Evolutionary conservation across 2,888 invertebrate species (phyloP), one percentile per base, ranked within the genome.

Genomic region (Archips xylosteana): DNA sequence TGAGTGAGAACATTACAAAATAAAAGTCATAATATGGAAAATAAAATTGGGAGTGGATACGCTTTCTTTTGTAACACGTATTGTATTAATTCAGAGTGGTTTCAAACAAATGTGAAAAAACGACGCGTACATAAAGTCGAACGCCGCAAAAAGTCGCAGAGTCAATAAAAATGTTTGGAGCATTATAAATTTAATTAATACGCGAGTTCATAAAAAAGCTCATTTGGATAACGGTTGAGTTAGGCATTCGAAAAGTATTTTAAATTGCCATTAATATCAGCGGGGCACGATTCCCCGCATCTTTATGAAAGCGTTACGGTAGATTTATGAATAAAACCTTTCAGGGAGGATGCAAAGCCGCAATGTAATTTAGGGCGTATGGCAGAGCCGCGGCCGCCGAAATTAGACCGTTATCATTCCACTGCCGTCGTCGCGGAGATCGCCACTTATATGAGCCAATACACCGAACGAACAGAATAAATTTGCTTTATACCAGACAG

Each of bases 311-410:
- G 91, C 88, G 90, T 90, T 91, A 82, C 87, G 85, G 85, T 89
- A 92, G 93, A 94, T 94, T 93, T 94, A 94, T 94, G 92, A 93
- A 93, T 92, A 92, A 93, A 93, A 93, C 93, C 92, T 94, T 92
- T 92, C 91, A 92, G 88, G 89, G 89, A 82, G 87, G 90, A 90
- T 89, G 88, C 86, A 89, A 84, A 85, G 83, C 90, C 89, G 87
- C 89, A 89, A 88, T 89, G 92, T 93, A 93, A 94, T 92, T 92
- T 92, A 89, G 90, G 85, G 88, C 88, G 87, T 89, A 86, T 85
- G 87, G 90, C 88, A 86, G 87, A 84, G 85, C 57, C 84, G 86
- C 84, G 82, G 87, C 88, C 88, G 88, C 86, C 87, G 78, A 92
- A 93, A 94, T 93, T 91, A 92, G 92, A 91, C 90, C 89, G 92